Percentiles rank a stretch among this genome's conserved stretches.
These are phyloP conservation scores for Mactromeris polynyma DNA, from an alignment of 2,888 invertebrate species.

Conservation along the genomic window DNA sequence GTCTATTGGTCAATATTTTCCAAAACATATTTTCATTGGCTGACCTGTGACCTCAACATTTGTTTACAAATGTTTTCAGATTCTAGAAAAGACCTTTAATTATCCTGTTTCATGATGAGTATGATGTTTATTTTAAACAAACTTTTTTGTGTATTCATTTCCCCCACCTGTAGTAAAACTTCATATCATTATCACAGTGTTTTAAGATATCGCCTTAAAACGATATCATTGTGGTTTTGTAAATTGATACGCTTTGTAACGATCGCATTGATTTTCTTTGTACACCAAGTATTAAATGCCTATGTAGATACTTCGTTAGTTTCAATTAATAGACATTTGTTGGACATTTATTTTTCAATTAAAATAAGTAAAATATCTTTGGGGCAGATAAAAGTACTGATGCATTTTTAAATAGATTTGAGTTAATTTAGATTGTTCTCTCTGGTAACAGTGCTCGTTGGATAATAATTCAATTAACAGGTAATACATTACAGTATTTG, in stretches of 20 bases:
- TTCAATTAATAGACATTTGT: background rate
- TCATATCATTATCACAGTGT: background rate
- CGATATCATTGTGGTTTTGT: background rate
- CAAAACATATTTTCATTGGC: too few relatives aligned
- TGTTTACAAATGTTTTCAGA: too few relatives aligned
- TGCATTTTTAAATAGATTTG: background rate
- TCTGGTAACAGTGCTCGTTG: too few relatives aligned
- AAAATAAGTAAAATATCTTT: background rate
- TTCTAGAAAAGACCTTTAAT: too few relatives aligned
- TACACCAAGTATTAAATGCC: background rate
- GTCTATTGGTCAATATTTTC: too few relatives aligned
- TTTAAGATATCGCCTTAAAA: background rate
- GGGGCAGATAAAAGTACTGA: background rate
- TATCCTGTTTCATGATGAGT: background rate
- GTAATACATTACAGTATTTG: too few relatives aligned
- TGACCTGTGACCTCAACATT: too few relatives aligned
- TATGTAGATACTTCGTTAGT: background rate
- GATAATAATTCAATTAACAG: too few relatives aligned
- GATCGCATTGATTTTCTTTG: background rate
- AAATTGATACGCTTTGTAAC: background rate
- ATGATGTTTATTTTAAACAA: background rate
- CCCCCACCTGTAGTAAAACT: background rate
- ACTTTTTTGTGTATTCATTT: background rate
- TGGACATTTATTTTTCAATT: background rate
- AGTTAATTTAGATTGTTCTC: background rate